These are phyloP conservation scores for Myanophis thanlyinensis DNA, from an alignment of 2,113 vertebrate genomes.

Conservation along the genomic window DNA sequence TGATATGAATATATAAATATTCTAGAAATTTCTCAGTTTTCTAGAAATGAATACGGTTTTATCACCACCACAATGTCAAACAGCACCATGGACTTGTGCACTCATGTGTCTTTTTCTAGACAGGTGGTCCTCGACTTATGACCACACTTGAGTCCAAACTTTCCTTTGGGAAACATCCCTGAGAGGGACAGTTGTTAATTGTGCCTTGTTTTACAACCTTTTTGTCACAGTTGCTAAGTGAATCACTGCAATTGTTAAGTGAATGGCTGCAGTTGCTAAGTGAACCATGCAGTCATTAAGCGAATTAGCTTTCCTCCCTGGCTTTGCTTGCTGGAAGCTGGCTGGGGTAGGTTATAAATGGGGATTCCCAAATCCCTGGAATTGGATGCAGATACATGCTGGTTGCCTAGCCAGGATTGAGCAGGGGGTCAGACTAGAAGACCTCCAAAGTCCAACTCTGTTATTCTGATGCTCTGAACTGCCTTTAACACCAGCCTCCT, in stretches of 20 bases:
- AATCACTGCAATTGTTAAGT: background rate
- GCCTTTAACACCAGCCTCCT: background rate
- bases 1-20: slow-evolving; percentile 4
- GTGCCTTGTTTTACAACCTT: background rate
- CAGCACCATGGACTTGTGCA: background rate
- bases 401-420: background rate
- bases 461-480: background rate
- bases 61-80: background rate
- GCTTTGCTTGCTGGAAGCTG: background rate
- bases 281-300: background rate
- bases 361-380: background rate
- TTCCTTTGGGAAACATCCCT: background rate
- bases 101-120: background rate
- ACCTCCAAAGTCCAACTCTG: background rate
- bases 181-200: background rate
- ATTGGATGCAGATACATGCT: background rate
- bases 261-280: no score
- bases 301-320: background rate
- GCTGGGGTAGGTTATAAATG: background rate
- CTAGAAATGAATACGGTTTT: background rate
- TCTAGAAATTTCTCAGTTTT: no score
- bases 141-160: background rate
- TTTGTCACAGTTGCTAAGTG: background rate
- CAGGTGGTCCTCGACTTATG: background rate
- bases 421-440: background rate